Conservation (phyloP, 1,140 invertebrate species). For the Meteorus sp. region DNA sequence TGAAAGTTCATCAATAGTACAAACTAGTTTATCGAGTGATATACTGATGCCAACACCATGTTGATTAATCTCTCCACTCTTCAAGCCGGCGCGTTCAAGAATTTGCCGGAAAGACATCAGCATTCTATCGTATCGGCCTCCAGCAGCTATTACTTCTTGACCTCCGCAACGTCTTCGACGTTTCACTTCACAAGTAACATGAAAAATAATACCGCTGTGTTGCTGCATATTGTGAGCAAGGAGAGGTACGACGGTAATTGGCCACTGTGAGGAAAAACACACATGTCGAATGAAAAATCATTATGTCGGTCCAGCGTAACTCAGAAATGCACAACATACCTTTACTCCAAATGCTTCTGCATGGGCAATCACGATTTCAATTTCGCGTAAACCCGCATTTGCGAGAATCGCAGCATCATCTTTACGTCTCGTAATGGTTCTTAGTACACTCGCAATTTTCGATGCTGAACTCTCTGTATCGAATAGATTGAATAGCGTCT, state of each 20-base stretch:
- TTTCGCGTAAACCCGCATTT: slow-evolving; percentile 71
- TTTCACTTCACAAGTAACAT: slow-evolving; percentile 68
- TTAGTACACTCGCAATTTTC: slow-evolving; percentile 67
- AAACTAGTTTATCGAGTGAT: slow-evolving; percentile 71
- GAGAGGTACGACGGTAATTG: slow-evolving; percentile 65
- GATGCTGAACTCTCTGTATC: slow-evolving; percentile 70
- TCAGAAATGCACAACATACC: slow-evolving; percentile 53
- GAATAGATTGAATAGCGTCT: slow-evolving; percentile 71
- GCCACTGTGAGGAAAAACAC: slow-evolving; percentile 57
- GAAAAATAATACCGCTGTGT: slow-evolving; percentile 73
- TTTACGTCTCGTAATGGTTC: slow-evolving; percentile 65
- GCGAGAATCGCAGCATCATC: slow-evolving; percentile 67
- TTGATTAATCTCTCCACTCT: slow-evolving; percentile 56
- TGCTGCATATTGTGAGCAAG: slow-evolving; percentile 68
- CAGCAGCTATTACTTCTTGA: slow-evolving; percentile 68
- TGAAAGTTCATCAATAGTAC: slow-evolving; percentile 54
- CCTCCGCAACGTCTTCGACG: slow-evolving; percentile 62
- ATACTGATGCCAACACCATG: slow-evolving; percentile 76
- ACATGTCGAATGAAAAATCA: slow-evolving; percentile 3
- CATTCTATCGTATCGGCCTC: slow-evolving; percentile 61
- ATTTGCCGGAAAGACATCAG: slow-evolving; percentile 48
- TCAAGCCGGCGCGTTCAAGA: slow-evolving; percentile 45
- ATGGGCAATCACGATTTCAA: slow-evolving; percentile 72
- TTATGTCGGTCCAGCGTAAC: background rate
- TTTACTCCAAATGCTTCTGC: slow-evolving; percentile 74